Evolutionary conservation across 2,113 vertebrate species (phyloP), one percentile per base, ranked within the genome.

Genomic region (Etheostoma cragini): DNA sequence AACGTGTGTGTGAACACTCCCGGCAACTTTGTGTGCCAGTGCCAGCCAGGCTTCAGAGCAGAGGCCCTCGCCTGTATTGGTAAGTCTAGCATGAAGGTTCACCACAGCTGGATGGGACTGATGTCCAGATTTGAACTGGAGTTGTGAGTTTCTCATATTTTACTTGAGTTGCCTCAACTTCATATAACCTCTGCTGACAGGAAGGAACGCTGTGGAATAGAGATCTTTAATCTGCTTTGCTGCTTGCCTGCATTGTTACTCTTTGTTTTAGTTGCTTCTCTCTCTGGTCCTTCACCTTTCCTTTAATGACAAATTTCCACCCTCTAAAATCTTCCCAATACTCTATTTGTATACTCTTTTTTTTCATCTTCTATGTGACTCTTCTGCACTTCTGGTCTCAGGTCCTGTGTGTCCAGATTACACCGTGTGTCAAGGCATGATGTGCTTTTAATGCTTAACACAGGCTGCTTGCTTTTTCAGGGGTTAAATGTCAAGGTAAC

Each of bases 1-100:
- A 96, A 96, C 21, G 61, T 92, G 62, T 96, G 96, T 68, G 77
- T 94, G 62, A 96, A 96, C 88, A 96, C 92, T 21, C 91, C 92
- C 1, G 95, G 96, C 16, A 94, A 94, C 82, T 96, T 95, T 70
- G 66, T 70, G 57, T 96, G 96, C 67, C 90, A 80, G 80, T 96
- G 96, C 76, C 91, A 63, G 82, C 46, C 66, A 0, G 96, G 96
- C 42, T 96, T 96, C 91, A 92, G 80, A 88, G 93, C 92, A 3
- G 81, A 92, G 57, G 57, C 85, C 35, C 66, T 85, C 0, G 89
- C 92, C 17, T 96, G 96, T 47, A 52, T 93, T 1, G 95, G 95
- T 96, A 75, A 85, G 94, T 80, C 57, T 58, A 60, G 13, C 7
- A 0, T 52, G 7, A 38, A 60, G 21, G 46, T 57, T 70, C 76